Conservation (phyloP, 2,888 invertebrate genomes). For the Calliopum simillimum region DNA sequence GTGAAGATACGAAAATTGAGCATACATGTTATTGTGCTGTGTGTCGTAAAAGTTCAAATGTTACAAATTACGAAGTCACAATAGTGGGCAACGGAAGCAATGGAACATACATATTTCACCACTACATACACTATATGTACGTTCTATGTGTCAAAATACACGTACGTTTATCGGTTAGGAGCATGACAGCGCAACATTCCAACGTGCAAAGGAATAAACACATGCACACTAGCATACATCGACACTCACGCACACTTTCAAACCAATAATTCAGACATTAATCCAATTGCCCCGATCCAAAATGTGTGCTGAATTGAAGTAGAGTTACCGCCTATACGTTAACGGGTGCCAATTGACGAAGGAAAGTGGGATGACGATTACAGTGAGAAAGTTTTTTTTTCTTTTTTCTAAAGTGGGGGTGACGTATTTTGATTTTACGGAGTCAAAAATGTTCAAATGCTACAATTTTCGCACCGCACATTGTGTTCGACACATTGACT, state of each 20-base stretch:
- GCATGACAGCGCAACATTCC: too few relatives aligned
- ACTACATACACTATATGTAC: background rate
- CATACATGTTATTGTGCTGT: conserved; percentile 6
- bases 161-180: too few relatives aligned
- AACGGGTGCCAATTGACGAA: background rate
- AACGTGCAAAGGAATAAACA: background rate
- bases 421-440: conserved; percentile 10
- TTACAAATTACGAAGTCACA: conserved; percentile 5
- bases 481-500: background rate
- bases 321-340: too few relatives aligned
- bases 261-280: conserved; percentile 14
- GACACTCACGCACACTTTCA: background rate
- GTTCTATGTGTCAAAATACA: too few relatives aligned
- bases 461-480: conserved; percentile 2
- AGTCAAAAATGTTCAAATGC: conserved; percentile 14
- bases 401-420: background rate
- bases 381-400: too few relatives aligned
- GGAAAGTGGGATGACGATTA: background rate
- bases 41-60: background rate
- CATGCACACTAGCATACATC: background rate
- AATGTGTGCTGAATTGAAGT: background rate
- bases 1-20: background rate
- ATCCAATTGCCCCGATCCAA: conserved; percentile 14
- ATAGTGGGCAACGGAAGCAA: background rate
- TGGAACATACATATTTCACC: background rate